These are phyloP conservation scores for Chalcis sispes DNA, from an alignment of 2,888 invertebrate genomes.

Conservation along the genomic window DNA sequence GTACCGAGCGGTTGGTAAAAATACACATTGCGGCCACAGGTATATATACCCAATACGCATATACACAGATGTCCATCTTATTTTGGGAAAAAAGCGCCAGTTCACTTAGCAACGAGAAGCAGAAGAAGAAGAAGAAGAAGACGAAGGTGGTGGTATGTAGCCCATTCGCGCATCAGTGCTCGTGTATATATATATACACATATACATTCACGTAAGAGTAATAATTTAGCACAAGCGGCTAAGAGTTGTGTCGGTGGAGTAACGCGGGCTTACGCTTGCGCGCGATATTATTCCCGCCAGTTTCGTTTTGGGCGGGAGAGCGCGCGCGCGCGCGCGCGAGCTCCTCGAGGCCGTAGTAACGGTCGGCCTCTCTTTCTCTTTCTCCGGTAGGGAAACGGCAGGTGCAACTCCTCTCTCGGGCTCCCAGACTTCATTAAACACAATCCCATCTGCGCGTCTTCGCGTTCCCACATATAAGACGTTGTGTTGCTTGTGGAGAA, in stretches of 20 bases:
- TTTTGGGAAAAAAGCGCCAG: not conserved
- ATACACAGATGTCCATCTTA: not conserved
- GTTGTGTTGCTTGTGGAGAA: conserved; percentile 45
- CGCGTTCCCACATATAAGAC: conserved; percentile 66
- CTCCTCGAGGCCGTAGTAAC: conserved; percentile 47
- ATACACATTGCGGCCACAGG: no score
- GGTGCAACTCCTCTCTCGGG: conserved; percentile 67
- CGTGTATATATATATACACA: no score
- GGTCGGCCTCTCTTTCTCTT: conserved; percentile 42
- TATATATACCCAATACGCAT: not conserved
- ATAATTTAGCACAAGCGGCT: no score
- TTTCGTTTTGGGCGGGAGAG: conserved; percentile 41
- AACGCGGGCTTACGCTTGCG: no score
- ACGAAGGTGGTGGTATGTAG: not conserved
- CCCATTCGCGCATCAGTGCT: not conserved
- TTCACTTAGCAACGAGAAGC: conserved; percentile 18
- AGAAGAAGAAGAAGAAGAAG: no score
- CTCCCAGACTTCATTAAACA: conserved; percentile 74
- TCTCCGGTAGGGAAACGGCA: conserved; percentile 68
- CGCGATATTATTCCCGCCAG: conserved; percentile 41
- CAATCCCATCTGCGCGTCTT: conserved; percentile 74
- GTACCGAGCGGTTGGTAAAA: no score
- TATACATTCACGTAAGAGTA: not conserved
- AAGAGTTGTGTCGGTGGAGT: no score
- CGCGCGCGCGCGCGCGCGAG: conserved; percentile 36